Percentiles rank a stretch among this genome's conserved stretches.
These are phyloP conservation scores for Genyomyrus donnyi DNA, from an alignment of 2,113 vertebrate genomes.

Conservation along the genomic window DNA sequence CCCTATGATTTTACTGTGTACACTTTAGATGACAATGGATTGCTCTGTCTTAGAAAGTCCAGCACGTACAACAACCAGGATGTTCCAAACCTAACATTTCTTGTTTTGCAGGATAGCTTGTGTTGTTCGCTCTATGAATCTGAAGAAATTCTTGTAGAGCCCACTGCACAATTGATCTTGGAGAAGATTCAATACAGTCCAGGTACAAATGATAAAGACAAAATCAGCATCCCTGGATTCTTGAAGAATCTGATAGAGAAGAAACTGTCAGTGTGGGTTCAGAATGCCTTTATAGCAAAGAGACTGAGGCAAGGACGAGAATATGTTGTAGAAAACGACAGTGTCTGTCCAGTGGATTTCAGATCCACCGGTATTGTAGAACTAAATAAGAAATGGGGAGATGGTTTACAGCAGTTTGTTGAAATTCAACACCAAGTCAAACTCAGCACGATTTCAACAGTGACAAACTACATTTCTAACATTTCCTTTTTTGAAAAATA, in stretches of 20 bases:
- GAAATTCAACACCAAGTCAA: slow-evolving; percentile 32
- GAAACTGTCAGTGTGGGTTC: slow-evolving; percentile 17
- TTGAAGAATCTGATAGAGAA: slow-evolving; percentile 16
- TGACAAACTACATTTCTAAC: slow-evolving; percentile 31
- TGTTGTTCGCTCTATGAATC: slow-evolving; percentile 24
- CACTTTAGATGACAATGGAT: slow-evolving; percentile 19
- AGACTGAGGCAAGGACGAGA: slow-evolving; percentile 18
- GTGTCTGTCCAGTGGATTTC: slow-evolving; percentile 32
- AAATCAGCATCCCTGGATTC: slow-evolving; percentile 26
- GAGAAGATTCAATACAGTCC: slow-evolving; percentile 19
- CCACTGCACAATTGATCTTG: slow-evolving; percentile 5
- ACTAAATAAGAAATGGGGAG: slow-evolving; percentile 34
- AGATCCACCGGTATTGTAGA: slow-evolving; percentile 35
- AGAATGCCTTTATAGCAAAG: slow-evolving; percentile 33
- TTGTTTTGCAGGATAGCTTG: slow-evolving; percentile 23
- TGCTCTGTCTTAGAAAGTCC: background rate
- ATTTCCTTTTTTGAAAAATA: slow-evolving; percentile 29
- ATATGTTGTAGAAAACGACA: slow-evolving; percentile 24
- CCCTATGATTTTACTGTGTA: slow-evolving; percentile 25
- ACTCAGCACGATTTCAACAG: slow-evolving; percentile 18
- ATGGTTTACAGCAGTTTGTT: slow-evolving; percentile 39
- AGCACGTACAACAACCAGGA: background rate
- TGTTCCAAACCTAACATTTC: slow-evolving; percentile 8
- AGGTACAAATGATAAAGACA: background rate
- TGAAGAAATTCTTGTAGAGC: slow-evolving; percentile 10